These are phyloP conservation scores for Scaptodrosophila latifasciaeformis DNA, from an alignment of 2,888 invertebrate genomes.

Conservation along the genomic window DNA sequence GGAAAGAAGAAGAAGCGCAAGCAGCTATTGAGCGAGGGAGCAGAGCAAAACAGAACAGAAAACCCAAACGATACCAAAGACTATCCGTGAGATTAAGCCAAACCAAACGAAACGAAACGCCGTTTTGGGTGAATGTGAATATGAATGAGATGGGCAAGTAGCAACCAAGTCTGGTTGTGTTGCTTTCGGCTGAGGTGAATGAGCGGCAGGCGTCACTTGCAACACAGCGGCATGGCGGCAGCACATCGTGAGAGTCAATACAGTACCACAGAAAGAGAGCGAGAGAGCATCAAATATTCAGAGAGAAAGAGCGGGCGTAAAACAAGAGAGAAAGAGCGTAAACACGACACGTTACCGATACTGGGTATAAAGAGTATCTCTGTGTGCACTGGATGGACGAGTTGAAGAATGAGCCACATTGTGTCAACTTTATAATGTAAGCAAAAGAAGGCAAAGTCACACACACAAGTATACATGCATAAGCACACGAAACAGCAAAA, in stretches of 20 bases:
- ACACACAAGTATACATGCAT: slow-evolving; percentile 6
- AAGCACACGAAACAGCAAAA: slow-evolving; percentile 34
- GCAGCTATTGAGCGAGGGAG: slow-evolving; percentile 55
- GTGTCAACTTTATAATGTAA: slow-evolving; percentile 64
- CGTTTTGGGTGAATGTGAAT: slow-evolving; percentile 69
- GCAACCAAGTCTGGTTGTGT: slow-evolving; percentile 6
- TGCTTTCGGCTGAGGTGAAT: slow-evolving; percentile 56
- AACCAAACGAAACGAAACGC: slow-evolving; percentile 61
- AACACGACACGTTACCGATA: background rate
- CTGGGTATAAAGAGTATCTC: slow-evolving; percentile 3
- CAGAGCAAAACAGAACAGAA: slow-evolving; percentile 39
- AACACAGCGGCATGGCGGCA: slow-evolving; percentile 19
- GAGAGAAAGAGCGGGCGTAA: slow-evolving; percentile 23
- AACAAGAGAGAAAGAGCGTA: slow-evolving; percentile 15
- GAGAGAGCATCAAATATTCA: too few relatives aligned
- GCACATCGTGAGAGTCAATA: slow-evolving; percentile 3
- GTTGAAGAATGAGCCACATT: slow-evolving; percentile 61
- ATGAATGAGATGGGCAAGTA: slow-evolving; percentile 58
- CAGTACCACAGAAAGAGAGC: slow-evolving; percentile 25
- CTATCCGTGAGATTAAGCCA: slow-evolving; percentile 68
- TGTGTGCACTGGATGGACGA: slow-evolving; percentile 62
- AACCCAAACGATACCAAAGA: slow-evolving; percentile 61
- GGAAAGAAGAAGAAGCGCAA: slow-evolving; percentile 18
- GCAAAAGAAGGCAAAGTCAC: slow-evolving; percentile 49
- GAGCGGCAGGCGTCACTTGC: slow-evolving; percentile 61